A percentile compares a stretch with the other conserved stretches of the same genome.
phyloP scores from a whole-genome alignment of 2,888 invertebrate genomes.

The Epinotia nisella region DNA sequence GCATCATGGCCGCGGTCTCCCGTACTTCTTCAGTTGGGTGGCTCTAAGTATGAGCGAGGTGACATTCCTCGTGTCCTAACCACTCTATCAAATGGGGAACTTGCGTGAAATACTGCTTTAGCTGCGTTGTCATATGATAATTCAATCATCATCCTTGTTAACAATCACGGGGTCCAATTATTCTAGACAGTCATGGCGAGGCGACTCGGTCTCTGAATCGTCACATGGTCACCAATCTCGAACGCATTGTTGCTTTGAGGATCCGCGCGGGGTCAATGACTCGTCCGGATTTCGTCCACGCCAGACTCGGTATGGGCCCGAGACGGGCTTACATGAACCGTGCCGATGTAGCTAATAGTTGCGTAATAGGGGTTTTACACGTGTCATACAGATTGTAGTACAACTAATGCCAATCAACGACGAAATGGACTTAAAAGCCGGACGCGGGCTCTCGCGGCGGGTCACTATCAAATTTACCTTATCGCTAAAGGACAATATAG shows the following conservation, averaged over 20 bases:
- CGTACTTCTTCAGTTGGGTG: no score
- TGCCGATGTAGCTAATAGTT: constrained; percentile 16
- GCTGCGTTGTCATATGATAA: no score
- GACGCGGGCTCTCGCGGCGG: no score
- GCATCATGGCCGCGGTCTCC: no score
- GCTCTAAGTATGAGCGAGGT: no score
- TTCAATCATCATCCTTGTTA: not conserved
- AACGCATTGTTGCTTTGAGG: constrained; percentile 81
- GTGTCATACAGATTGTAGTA: not conserved
- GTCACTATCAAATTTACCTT: no score
- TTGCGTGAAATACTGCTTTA: no score
- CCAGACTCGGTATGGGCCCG: constrained; percentile 59
- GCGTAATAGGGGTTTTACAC: not conserved
- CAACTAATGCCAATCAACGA: not conserved
- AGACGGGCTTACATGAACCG: constrained; percentile 45
- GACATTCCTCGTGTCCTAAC: no score
- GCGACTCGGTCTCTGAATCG: not conserved
- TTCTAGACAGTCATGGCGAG: not conserved
- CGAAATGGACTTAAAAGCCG: not conserved
- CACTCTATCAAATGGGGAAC: no score
- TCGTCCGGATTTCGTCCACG: constrained; percentile 81
- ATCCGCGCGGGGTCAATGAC: constrained; percentile 79
- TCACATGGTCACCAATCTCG: constrained; percentile 47
- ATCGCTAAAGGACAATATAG: no score
- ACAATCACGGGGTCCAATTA: not conserved